Percentiles rank a stretch among this genome's conserved stretches.
These are phyloP conservation scores for cattle (Bos taurus) DNA, from an alignment of 2,113 vertebrate genomes.

Conservation along the genomic window DNA sequence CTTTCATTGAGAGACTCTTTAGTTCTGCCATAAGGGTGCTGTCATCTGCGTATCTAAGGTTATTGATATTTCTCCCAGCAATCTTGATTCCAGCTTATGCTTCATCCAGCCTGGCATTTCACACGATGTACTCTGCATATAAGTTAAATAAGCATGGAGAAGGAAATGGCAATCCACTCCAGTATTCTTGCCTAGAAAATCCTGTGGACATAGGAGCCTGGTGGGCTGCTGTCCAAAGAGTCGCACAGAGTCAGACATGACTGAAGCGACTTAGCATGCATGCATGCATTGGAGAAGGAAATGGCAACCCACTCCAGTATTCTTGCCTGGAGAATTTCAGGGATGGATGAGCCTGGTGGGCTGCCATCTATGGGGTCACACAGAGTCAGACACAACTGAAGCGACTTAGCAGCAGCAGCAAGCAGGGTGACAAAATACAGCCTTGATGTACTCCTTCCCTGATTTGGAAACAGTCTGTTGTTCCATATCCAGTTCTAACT, in stretches of 20 bases:
- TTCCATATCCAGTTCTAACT: not conserved
- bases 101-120: not conserved
- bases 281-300: too few species aligned
- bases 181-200: not conserved
- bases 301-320: too few species aligned
- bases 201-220: not conserved
- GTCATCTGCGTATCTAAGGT: not conserved
- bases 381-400: too few species aligned
- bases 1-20: not conserved
- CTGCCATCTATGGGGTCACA: fast-evolving
- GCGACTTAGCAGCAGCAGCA: not conserved
- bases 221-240: not conserved
- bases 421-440: not conserved
- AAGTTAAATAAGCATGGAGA: not conserved
- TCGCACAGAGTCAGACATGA: not conserved
- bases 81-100: not conserved
- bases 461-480: not conserved
- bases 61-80: not conserved
- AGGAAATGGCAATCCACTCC: not conserved
- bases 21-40: not conserved
- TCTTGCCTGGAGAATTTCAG: too few species aligned
- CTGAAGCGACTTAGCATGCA: not conserved
- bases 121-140: not conserved
- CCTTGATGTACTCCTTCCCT: not conserved
- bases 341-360: too few species aligned